phyloP scores from a whole-genome alignment of 1,140 invertebrate genomes.

The Danaus plexippus region DNA sequence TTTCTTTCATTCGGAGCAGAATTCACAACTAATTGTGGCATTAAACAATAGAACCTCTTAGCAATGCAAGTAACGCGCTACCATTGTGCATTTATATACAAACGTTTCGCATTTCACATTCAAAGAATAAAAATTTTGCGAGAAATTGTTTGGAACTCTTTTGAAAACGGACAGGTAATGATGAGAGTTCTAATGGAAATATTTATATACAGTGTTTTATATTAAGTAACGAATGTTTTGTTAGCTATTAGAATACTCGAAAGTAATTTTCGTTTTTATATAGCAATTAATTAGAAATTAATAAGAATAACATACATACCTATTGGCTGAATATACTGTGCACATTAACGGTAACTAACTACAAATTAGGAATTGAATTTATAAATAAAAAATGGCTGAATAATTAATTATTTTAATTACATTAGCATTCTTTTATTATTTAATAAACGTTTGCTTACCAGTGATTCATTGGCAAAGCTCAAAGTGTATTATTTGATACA shows the following conservation, averaged over 20 bases:
- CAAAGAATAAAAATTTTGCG: conserved; percentile 46
- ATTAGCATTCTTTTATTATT: conserved; percentile 51
- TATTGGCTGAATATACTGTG: no score
- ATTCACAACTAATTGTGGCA: conserved; percentile 64
- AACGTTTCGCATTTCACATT: conserved; percentile 39
- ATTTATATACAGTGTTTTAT: no score
- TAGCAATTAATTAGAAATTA: no score
- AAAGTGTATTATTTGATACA: conserved; percentile 71
- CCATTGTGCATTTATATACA: conserved; percentile 45
- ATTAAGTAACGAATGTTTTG: no score
- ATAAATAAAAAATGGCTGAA: no score
- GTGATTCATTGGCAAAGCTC: conserved; percentile 63
- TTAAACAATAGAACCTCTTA: conserved; percentile 71
- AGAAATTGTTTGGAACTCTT: conserved; percentile 41
- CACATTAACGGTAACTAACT: no score
- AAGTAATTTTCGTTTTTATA: no score
- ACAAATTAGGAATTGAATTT: no score
- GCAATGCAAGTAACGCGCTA: conserved; percentile 50
- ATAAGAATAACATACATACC: no score
- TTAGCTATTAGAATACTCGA: no score
- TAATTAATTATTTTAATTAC: no score
- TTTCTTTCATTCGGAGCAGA: conserved; percentile 58
- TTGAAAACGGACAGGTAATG: conserved; percentile 29
- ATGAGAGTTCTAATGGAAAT: conserved; percentile 9
- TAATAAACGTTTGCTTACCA: conserved; percentile 64